Conservation (phyloP, 2,888 invertebrate species). For the Rhimphoctona megacephalus region DNA sequence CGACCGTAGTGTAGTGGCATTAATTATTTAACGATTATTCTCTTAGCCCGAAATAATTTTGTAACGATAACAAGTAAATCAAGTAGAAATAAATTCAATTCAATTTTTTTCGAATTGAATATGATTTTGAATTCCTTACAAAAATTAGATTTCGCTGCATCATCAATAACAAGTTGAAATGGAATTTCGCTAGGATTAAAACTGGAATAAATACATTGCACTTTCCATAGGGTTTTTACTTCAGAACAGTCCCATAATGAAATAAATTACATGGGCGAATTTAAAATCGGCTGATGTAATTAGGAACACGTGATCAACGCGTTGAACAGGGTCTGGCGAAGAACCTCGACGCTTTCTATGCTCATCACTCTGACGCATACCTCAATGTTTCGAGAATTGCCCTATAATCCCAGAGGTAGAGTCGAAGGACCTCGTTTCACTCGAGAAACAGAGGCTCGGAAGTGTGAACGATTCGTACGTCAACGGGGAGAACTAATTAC, state of each 20-base stretch:
- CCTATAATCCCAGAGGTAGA: slow-evolving; percentile 30
- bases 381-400: slow-evolving; percentile 44
- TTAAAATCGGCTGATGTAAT: slow-evolving; percentile 6
- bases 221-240: background rate
- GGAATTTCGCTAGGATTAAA: background rate
- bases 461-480: slow-evolving; percentile 49
- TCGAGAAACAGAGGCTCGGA: slow-evolving; percentile 14
- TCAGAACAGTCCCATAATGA: background rate
- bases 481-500: slow-evolving; percentile 61
- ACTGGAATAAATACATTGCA: background rate
- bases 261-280: background rate
- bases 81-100: background rate
- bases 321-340: background rate
- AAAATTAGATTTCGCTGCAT: background rate
- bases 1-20: background rate
- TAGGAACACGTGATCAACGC: background rate
- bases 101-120: background rate
- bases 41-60: background rate
- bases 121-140: too few relatives aligned
- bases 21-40: background rate
- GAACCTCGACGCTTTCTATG: slow-evolving; percentile 15
- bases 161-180: background rate
- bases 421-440: slow-evolving; percentile 22
- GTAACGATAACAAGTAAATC: background rate
- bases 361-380: slow-evolving; percentile 25